These are phyloP conservation scores for Serripes groenlandicus DNA, from an alignment of 2,888 invertebrate genomes.

Conservation along the genomic window DNA sequence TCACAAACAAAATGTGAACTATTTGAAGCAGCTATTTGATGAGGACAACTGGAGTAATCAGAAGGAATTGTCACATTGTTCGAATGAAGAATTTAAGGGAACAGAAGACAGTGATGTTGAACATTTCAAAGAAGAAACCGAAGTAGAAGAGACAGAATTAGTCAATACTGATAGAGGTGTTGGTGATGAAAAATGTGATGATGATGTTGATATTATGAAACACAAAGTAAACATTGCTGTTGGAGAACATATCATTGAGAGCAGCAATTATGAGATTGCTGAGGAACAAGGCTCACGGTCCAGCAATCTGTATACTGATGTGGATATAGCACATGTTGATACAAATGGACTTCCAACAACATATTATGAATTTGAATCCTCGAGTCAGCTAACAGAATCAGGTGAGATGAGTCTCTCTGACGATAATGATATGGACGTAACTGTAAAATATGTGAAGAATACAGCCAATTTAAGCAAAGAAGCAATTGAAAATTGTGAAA, in stretches of 20 bases:
- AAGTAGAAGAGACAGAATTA: neutral
- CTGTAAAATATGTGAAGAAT: neutral
- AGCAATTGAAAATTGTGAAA: neutral
- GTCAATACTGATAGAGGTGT: neutral
- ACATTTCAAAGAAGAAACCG: neutral
- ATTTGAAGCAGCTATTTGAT: constrained; percentile 3
- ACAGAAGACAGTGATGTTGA: neutral
- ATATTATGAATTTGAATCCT: no score
- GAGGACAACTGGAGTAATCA: constrained; percentile 19
- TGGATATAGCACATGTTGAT: neutral
- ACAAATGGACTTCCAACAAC: no score
- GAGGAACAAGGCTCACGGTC: neutral
- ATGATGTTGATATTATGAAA: neutral
- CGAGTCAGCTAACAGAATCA: neutral
- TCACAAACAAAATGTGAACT: constrained; percentile 7
- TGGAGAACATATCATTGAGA: neutral
- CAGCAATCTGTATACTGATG: neutral
- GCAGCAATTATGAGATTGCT: neutral
- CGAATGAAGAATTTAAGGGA: neutral
- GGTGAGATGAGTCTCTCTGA: neutral
- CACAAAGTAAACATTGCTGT: neutral
- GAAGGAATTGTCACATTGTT: neutral
- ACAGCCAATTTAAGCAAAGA: neutral
- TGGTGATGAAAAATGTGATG: neutral
- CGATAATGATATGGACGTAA: neutral